phyloP scores from a whole-genome alignment of 2,113 vertebrate species.

The Puntigrus tetrazona region DNA sequence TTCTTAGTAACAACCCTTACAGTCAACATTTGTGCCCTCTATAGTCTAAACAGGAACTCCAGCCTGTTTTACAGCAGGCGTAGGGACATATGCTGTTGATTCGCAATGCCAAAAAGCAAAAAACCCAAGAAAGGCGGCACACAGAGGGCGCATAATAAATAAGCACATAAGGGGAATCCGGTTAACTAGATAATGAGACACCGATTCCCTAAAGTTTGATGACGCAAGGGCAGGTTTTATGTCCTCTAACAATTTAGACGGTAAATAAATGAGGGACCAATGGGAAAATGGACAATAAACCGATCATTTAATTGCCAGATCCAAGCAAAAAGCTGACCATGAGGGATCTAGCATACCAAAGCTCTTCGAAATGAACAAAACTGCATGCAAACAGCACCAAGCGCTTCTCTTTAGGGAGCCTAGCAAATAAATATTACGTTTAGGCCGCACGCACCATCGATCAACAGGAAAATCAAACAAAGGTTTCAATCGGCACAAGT shows the following conservation, averaged over 20 bases:
- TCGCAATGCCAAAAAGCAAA: constrained; percentile 35
- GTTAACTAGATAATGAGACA: not conserved
- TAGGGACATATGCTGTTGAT: constrained; percentile 21
- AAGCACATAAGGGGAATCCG: constrained; percentile 33
- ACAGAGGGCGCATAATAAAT: constrained; percentile 25
- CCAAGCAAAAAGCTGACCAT: not conserved
- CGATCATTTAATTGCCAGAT: not conserved
- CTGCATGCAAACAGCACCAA: not conserved
- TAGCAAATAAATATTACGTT: not conserved
- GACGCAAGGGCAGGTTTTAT: constrained; percentile 28
- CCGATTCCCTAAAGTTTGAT: constrained; percentile 29
- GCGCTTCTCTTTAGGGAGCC: not conserved
- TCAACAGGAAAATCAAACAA: not conserved
- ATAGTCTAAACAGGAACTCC: constrained; percentile 5
- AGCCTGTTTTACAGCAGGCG: not conserved
- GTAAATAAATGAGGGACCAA: not conserved
- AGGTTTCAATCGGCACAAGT: not conserved
- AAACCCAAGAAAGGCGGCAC: not conserved
- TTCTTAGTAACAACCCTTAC: not conserved
- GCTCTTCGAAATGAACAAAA: not conserved
- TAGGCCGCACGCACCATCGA: not conserved
- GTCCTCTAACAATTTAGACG: not conserved
- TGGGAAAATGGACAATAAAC: not conserved
- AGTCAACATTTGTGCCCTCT: not conserved
- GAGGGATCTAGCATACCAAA: not conserved